Conservation (phyloP, 2,888 invertebrate species). For the Drosophila robusta region DNA sequence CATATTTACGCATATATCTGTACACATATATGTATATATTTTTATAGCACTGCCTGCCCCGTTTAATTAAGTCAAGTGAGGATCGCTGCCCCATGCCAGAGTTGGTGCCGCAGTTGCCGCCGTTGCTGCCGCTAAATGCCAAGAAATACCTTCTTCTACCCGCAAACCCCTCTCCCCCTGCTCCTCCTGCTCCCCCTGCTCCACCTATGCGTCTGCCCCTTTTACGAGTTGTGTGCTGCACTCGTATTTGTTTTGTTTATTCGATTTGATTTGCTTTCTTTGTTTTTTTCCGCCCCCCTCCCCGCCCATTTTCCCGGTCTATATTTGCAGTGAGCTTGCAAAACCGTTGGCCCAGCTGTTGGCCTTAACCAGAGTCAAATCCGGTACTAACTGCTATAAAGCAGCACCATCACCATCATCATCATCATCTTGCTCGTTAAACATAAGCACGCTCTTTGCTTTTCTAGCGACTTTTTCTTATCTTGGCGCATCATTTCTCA, state of each 20-base stretch:
- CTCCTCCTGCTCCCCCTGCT: too few relatives aligned
- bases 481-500: constrained; percentile 64
- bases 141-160: too few relatives aligned
- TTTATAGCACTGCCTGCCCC: constrained; percentile 67
- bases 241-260: constrained; percentile 76
- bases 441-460: constrained; percentile 30
- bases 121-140: too few relatives aligned
- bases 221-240: constrained; percentile 22
- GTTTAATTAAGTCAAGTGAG: constrained; percentile 82
- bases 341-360: constrained; percentile 71
- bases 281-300: constrained; percentile 62
- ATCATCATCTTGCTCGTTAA: constrained; percentile 20
- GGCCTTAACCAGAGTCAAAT: constrained; percentile 27
- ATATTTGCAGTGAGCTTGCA: constrained; percentile 64
- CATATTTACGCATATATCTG: constrained; percentile 26
- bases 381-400: constrained; percentile 11
- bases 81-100: constrained; percentile 64
- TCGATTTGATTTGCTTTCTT: constrained; percentile 69
- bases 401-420: constrained; percentile 8
- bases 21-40: constrained; percentile 35
- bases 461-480: constrained; percentile 52
- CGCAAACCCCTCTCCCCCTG: too few relatives aligned
- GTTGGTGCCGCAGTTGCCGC: constrained; percentile 46
- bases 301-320: constrained; percentile 33
- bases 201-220: constrained; percentile 9